Percentiles rank a stretch among this genome's conserved stretches.
Conservation (phyloP, 2,113 vertebrate genomes). For the Oplegnathus fasciatus region DNA sequence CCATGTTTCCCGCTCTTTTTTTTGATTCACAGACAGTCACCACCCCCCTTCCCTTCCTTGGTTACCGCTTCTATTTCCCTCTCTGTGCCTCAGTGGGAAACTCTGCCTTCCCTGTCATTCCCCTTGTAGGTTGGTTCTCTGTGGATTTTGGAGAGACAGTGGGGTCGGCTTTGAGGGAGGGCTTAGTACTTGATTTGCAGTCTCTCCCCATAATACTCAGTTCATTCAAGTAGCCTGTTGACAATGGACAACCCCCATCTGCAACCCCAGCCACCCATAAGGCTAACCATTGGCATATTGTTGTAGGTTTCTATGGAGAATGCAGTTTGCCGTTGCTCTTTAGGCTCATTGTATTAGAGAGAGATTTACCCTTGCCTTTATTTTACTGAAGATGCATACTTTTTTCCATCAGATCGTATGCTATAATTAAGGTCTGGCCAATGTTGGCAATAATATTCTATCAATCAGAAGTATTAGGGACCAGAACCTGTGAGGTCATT, state of each 20-base stretch:
- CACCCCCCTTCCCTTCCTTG: conserved; percentile 26
- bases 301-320: conserved; percentile 77
- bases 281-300: conserved; percentile 58
- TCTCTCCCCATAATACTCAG: conserved; percentile 65
- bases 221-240: conserved; percentile 66
- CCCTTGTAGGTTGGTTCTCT: conserved; percentile 57
- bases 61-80: conserved; percentile 52
- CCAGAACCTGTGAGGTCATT: background rate
- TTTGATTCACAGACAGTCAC: conserved; percentile 42
- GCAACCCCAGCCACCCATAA: conserved; percentile 65
- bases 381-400: conserved; percentile 10
- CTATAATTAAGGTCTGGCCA: background rate
- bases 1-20: conserved; percentile 77
- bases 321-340: conserved; percentile 52
- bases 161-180: conserved; percentile 66
- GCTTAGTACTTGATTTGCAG: conserved; percentile 77
- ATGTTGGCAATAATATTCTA: background rate
- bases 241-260: conserved; percentile 58
- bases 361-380: conserved; percentile 22
- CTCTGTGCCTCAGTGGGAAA: conserved; percentile 71
- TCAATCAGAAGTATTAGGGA: background rate
- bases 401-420: background rate
- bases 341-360: conserved; percentile 47
- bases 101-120: conserved; percentile 67
- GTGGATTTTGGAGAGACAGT: conserved; percentile 68